These are phyloP conservation scores for Pyrgilauda ruficollis DNA, from an alignment of 2,113 vertebrate species.

Conservation along the genomic window DNA sequence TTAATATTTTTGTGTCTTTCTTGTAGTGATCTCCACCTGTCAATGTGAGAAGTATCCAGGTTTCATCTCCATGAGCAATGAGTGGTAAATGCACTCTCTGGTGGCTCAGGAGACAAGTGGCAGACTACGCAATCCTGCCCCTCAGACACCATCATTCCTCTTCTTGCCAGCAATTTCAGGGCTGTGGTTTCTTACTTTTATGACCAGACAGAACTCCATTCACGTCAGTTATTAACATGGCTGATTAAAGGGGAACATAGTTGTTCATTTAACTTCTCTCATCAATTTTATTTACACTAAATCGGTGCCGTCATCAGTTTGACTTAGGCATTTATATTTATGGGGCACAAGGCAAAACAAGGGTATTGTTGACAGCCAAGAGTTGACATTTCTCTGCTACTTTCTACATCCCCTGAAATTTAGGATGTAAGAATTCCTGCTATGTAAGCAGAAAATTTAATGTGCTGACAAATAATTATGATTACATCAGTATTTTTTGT, in stretches of 20 bases:
- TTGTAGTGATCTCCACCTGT: neutral
- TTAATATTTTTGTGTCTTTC: neutral
- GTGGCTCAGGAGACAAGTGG: neutral
- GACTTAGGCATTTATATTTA: neutral
- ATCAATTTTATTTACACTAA: neutral
- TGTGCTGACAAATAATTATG: fast-evolving
- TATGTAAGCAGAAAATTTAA: neutral
- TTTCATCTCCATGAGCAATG: neutral
- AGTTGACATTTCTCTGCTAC: neutral
- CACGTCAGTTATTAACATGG: neutral
- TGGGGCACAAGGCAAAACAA: neutral
- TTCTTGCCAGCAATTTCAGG: neutral
- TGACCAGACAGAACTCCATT: neutral
- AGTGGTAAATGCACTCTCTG: neutral
- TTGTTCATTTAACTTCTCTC: neutral
- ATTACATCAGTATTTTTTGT: neutral
- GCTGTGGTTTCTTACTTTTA: neutral
- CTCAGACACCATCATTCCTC: neutral
- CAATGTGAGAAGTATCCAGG: neutral
- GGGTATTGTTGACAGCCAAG: neutral
- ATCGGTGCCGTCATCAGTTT: neutral
- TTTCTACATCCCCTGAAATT: neutral
- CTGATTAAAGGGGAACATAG: neutral
- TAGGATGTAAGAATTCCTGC: neutral
- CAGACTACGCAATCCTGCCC: neutral